Base-by-base conservation (phyloP, 2,888 invertebrate species). In the Drosophila colorata region DNA sequence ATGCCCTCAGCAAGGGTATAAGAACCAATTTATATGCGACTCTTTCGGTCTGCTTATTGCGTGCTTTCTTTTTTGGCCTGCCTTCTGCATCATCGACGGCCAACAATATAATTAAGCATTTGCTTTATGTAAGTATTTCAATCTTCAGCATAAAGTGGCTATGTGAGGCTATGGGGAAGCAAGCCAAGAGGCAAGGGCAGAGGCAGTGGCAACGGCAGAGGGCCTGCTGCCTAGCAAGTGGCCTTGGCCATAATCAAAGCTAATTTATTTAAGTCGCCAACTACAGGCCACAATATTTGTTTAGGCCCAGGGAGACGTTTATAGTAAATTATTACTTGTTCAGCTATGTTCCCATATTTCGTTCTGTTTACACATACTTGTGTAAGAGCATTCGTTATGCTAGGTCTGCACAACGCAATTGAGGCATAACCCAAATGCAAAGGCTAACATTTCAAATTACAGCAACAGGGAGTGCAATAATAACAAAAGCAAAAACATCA, bases 211-310 rank as follows among this genome's bases (percentile, higher is more conserved):
- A 11, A 16, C n/a, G 38, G 46, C 13, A 14, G n/a, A 38, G n/a
- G 18, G 35, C 4, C n/a, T 20, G 37, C 41, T 28, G 41, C 43
- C 18, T 41, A 13, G 66, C 61, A 64, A 58, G 9, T 74, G 78
- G 68, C 74, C 78, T 65, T 74, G 84, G 63, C 67, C 85, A 81
- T 72, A 78, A 81, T 74, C 82, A 85, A 60, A 89, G 74, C 74
- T 81, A 89, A 88, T 85, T 85, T 87, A 84, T 82, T 81, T 85
- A 72, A 87, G 85, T 74, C 80, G 68, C 83, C 88, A 69, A 78
- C 84, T 67, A 68, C 61, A 65, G 68, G 68, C 56, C 82, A 60
- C 69, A 67, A 73, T 86, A 60, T 70, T 82, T 82, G 69, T 55
- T 68, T 66, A 60, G 78, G 76, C 63, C 38, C 46, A 63, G 41